phyloP scores from a whole-genome alignment of 2,113 vertebrate species.

The Petroica traversi region DNA sequence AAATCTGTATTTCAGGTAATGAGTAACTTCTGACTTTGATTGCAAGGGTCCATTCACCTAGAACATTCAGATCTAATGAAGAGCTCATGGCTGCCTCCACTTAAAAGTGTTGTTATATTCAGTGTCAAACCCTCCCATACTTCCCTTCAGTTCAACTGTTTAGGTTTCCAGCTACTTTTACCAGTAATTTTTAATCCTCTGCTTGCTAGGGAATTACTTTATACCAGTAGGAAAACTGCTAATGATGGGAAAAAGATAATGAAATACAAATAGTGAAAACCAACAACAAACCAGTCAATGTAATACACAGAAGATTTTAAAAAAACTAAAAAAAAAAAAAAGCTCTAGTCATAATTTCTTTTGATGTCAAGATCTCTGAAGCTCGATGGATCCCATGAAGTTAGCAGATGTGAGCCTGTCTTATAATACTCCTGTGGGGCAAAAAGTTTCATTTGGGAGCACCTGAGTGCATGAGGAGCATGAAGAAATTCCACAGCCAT shows the following conservation, averaged over 20 bases:
- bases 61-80: background rate
- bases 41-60: background rate
- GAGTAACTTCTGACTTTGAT: background rate
- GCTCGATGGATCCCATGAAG: rapidly evolving
- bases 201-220: background rate
- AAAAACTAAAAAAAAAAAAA: background rate
- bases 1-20: background rate
- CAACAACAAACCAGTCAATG: background rate
- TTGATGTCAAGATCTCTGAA: background rate
- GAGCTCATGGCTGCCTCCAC: background rate
- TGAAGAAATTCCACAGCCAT: background rate
- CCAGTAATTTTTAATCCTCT: background rate
- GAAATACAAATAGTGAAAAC: background rate
- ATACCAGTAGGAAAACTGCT: background rate
- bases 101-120: background rate
- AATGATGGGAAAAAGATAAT: background rate
- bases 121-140: background rate
- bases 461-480: background rate
- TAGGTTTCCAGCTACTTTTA: background rate
- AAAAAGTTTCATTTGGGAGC: background rate
- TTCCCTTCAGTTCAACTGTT: background rate
- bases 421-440: background rate
- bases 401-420: background rate
- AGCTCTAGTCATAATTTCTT: background rate
- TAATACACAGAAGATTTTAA: background rate